Evolutionary conservation across 2,888 invertebrate genomes (phyloP), one percentile per base, ranked within the genome.

Genomic region (Trisateles emortualis): DNA sequence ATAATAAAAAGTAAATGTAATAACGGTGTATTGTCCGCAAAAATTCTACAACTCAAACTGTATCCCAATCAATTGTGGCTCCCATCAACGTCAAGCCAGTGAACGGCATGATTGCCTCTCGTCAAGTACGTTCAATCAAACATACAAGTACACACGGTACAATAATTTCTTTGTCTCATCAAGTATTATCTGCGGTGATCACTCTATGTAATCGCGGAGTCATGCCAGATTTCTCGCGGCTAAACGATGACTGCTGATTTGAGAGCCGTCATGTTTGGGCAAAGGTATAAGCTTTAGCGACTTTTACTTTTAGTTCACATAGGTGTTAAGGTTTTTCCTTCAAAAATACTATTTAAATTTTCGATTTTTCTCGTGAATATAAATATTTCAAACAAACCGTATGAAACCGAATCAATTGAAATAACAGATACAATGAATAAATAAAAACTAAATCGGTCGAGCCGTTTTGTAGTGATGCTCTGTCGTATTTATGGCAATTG

Each of bases 211-310:
- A 83, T 81, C 75, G 72, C 41, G 59, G 35, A 74, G 74, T 75
- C 80, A 78, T 78, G 82, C 67, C 70, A 81, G 76, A 83, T 86
- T 84, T 85, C 86, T 83, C 80, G 79, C 70, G 68, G 75, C 68
- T 77, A 76, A 81, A 79, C 79, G 78, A 78, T 68, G 70, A 64
- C 74, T 78, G 73, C 72, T 70, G 78, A 79, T 78, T 72, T 53
- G 59, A 70, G 69, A 72, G 74, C 66, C 70, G 64, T 69, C 69
- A 68, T 52, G 46, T 55, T 35, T 47, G 64, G 72, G 57, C 52
- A 42, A 73, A 72, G 58, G 26, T 26, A 69, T 2, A 39, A 44
- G 59, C 26, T 24, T 2, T 6, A 19, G 56, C 42, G 33, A 3
- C 1, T 16, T 19, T 6, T 26, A 8, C n/a, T n/a, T n/a, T n/a